These are phyloP conservation scores for Charina bottae DNA, from an alignment of 2,113 vertebrate species.

Conservation along the genomic window DNA sequence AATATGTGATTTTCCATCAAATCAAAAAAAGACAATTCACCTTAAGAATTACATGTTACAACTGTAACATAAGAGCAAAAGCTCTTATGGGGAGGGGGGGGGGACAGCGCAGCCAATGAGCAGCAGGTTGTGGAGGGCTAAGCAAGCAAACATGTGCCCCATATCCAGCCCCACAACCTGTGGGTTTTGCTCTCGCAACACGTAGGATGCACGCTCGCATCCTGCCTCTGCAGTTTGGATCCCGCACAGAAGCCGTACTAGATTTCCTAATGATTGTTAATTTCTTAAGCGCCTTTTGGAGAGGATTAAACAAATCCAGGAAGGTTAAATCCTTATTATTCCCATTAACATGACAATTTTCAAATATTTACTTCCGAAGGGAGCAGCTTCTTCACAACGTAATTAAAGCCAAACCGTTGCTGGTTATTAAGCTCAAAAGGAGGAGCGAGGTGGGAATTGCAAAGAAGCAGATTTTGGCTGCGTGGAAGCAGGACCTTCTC, in stretches of 20 bases:
- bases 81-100: no score
- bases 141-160: neutral
- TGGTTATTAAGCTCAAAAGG: neutral
- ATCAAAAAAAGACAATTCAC: no score
- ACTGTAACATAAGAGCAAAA: no score
- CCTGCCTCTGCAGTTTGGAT: neutral
- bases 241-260: neutral
- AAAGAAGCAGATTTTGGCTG: neutral
- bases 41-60: no score
- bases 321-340: slow-evolving; percentile 6
- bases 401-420: neutral
- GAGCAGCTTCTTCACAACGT: neutral
- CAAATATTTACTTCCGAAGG: neutral
- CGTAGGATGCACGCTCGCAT: neutral
- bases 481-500: neutral
- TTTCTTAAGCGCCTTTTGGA: neutral
- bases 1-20: no score
- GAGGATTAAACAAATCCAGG: neutral
- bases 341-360: neutral
- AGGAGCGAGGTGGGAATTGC: neutral
- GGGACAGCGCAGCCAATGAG: neutral
- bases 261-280: neutral
- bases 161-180: neutral
- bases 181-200: neutral
- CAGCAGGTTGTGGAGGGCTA: neutral